Evolutionary conservation across 2,888 invertebrate species (phyloP), one percentile per base, ranked within the genome.

Genomic region (Microdon myrmicae): DNA sequence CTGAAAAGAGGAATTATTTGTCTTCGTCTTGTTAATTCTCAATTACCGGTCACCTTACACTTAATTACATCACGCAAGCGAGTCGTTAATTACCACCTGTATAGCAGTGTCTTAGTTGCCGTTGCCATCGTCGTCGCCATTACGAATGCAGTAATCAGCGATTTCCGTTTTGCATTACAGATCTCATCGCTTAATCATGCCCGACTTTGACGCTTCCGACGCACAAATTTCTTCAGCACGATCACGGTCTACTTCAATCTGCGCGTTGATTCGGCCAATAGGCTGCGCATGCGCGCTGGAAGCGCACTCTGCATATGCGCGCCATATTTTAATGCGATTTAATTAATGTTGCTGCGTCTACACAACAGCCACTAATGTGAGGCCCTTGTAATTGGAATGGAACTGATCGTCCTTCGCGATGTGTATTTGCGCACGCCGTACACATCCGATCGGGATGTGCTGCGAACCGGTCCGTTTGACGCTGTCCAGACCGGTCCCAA

Each of bases 291-390:
- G 26, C 29, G 37, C 34, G 28, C 7, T 25, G 17, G 32, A n/a
- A 23, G n/a, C 34, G 16, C 54, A 10, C 31, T 29, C 13, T 7
- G 14, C 31, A 31, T 55, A 55, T 48, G 54, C 44, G 49, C 43
- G 58, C 58, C 64, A 64, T 64, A 64, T 58, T 58, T 64, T 58
- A 58, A 64, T 58, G 64, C 53, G 47, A 64, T 64, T 64, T 64
- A 64, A 64, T 64, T 64, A 64, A 64, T 64, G 64, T 64, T 64
- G 58, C 22, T 64, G 58, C 58, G 58, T 64, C 64, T 58, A 53
- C 64, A 64, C 58, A 64, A 64, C 64, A 64, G 58, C 58, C 64
- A 64, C 64, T 64, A 64, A 64, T 64, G 64, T 64, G 58, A 58
- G 64, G 53, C 58, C 58, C 58, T 53, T 64, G 58, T 64, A 64